Evolutionary conservation across 1,140 invertebrate species (phyloP), one percentile per base, ranked within the genome.

Genomic region (Heliconius nattereri): DNA sequence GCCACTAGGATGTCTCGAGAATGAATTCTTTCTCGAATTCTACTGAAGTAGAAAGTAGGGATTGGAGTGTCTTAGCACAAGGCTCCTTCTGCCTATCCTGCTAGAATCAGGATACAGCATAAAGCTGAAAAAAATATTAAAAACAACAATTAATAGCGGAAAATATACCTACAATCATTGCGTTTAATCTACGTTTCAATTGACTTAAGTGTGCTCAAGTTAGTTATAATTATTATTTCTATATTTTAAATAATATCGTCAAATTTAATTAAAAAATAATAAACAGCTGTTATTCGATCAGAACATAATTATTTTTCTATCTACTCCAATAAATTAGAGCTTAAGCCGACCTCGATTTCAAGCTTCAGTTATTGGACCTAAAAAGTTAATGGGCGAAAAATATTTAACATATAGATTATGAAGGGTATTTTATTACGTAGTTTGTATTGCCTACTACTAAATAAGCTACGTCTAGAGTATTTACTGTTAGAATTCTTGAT

Each of bases 11-110:
- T 16, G 32, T 1, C 40, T 16, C 40, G 0, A 45, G 3, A 16
- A 45, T 13, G n/a, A n/a, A n/a, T n/a, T n/a, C n/a, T n/a, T n/a
- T n/a, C n/a, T 45, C 40, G 13, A 1, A n/a, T n/a, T n/a, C n/a
- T n/a, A n/a, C n/a, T n/a, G n/a, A n/a, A n/a, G n/a, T 5, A 16
- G 13, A 45, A 45, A 16, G 16, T 45, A 1, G 0, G 0, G 3
- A 45, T 1, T 3, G 13, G 1, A 45, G 40, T 45, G 13, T 45
- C 3, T 16, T 5, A 45, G 16, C 3, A 45, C 13, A 16, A 45
- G 13, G 13, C 0, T 45, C 1, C 40, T 16, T 45, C 40, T 45
- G 40, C 40, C 40, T 45, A 45, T 45, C 13, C 13, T 45, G 40
- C 3, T 5, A 45, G 3, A 16, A 45, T 9, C 11, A 2, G 11